Percentiles rank a stretch among this genome's conserved stretches.
Conservation (phyloP, 2,797 vertebrate genomes). For the Masticophis lateralis region DNA sequence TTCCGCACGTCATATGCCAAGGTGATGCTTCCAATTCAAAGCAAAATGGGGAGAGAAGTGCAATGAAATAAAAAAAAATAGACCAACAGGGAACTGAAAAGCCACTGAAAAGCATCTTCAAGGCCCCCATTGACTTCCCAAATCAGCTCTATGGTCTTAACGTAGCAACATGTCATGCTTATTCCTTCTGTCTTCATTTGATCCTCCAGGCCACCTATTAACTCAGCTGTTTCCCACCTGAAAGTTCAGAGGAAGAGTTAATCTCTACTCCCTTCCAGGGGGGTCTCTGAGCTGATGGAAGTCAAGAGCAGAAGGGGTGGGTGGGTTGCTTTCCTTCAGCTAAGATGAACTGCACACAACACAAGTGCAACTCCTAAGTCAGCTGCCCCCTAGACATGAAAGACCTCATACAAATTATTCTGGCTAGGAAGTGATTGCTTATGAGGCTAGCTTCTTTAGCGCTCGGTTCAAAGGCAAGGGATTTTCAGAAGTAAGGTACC, state of each 20-base stretch:
- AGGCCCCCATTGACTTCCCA: constrained; percentile 23
- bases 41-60: too few species aligned
- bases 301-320: accelerated
- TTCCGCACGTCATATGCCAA: constrained; percentile 1
- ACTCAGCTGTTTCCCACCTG: not conserved
- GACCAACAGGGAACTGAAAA: constrained; percentile 60
- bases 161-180: accelerated
- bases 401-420: not conserved
- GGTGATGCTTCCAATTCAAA: constrained; percentile 43
- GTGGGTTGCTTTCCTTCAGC: not conserved
- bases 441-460: not conserved
- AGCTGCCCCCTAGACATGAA: accelerated
- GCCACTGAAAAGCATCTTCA: constrained; percentile 48
- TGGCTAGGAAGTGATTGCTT: not conserved
- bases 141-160: not conserved
- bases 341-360: not conserved
- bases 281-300: accelerated
- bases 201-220: not conserved
- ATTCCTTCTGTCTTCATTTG: accelerated
- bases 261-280: not conserved
- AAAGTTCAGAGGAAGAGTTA: not conserved
- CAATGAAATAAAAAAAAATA: constrained; percentile 43
- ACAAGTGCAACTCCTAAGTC: not conserved
- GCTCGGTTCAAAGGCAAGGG: not conserved
- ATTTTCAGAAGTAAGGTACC: not conserved